A percentile compares a stretch with the other conserved stretches of the same genome.
These are phyloP conservation scores for Epinephelus lanceolatus DNA, from an alignment of 2,113 vertebrate genomes.

Conservation along the genomic window DNA sequence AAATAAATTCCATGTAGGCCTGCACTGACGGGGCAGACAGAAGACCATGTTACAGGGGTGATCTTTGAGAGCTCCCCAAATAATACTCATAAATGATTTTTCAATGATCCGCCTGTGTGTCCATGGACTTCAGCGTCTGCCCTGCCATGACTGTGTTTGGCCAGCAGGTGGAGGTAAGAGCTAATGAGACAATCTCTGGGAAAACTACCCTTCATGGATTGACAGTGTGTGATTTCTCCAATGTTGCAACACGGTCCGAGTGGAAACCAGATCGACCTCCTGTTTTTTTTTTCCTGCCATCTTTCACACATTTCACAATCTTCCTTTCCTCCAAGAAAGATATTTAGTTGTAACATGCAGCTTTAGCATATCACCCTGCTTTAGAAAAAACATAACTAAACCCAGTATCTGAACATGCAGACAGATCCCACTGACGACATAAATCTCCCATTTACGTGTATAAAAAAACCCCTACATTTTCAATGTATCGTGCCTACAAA, in stretches of 20 bases:
- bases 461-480: constrained; percentile 39
- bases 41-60: neutral
- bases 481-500: constrained; percentile 16
- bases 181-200: constrained; percentile 69
- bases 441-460: constrained; percentile 48
- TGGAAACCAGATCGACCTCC: neutral
- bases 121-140: constrained; percentile 22
- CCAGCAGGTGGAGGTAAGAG: constrained; percentile 79
- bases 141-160: constrained; percentile 42
- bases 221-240: constrained; percentile 39
- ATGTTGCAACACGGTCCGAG: constrained; percentile 32
- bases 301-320: constrained; percentile 22
- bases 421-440: constrained; percentile 32
- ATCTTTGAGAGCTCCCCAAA: neutral
- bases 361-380: constrained; percentile 48
- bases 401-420: constrained; percentile 37
- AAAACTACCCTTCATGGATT: constrained; percentile 68
- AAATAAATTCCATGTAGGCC: constrained; percentile 28
- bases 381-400: constrained; percentile 33
- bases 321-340: constrained; percentile 21
- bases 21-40: constrained; percentile 6
- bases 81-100: neutral
- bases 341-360: constrained; percentile 46
- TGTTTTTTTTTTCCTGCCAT: neutral
- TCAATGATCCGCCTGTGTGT: neutral